A percentile compares a stretch with the other conserved stretches of the same genome.
phyloP scores from a whole-genome alignment of 2,113 vertebrate genomes.

The Muntiacus reevesi region DNA sequence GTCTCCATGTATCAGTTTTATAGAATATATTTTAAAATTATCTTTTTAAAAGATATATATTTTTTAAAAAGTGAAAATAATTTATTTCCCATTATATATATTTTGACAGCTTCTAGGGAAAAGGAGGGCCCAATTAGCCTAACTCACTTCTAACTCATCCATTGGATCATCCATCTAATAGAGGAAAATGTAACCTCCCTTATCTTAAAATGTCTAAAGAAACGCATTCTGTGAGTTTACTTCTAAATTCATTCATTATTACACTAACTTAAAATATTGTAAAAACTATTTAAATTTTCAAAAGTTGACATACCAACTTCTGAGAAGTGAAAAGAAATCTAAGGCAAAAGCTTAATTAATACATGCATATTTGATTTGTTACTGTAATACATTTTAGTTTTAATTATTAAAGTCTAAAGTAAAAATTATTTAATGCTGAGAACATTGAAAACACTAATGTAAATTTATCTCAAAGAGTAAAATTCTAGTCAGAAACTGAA shows the following conservation, averaged over 20 bases:
- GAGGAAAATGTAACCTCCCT: not conserved
- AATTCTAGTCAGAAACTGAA: not conserved
- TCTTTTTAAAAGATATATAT: not conserved
- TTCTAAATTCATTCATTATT: not conserved
- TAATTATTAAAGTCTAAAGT: slow-evolving; percentile 27
- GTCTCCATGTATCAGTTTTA: not conserved
- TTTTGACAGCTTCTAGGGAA: not conserved
- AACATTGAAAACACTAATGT: not conserved
- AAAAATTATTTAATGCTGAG: not conserved
- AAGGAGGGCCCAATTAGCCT: not conserved
- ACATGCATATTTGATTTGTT: not conserved
- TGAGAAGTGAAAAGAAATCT: not conserved
- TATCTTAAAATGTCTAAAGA: slow-evolving; percentile 6
- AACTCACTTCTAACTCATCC: not conserved
- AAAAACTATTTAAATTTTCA: not conserved
- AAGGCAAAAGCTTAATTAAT: not conserved
- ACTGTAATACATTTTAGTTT: not conserved
- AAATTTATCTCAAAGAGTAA: not conserved
- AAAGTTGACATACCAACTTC: not conserved
- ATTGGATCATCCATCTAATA: not conserved
- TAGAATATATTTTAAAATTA: not conserved
- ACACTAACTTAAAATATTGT: not conserved
- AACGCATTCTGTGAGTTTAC: not conserved
- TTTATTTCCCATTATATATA: not conserved
- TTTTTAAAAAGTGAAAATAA: not conserved